Conservation (phyloP, 2,888 invertebrate genomes). For the Limnephilus marmoratus region DNA sequence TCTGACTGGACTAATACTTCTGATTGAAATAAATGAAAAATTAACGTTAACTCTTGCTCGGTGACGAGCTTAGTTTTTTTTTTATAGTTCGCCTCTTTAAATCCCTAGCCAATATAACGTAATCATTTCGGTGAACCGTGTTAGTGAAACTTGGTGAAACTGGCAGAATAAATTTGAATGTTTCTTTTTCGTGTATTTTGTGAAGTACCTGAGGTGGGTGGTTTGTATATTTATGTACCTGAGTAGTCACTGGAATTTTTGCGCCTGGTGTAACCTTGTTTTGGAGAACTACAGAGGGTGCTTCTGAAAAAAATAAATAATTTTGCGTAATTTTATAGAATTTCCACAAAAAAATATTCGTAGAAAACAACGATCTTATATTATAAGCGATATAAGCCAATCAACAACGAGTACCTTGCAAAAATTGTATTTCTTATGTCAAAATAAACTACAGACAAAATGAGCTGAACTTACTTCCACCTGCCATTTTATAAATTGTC, state of each 20-base stretch:
- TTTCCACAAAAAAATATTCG: neutral
- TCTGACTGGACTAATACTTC: no score
- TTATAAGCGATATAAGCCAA: no score
- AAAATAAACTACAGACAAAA: neutral
- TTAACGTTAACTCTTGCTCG: neutral
- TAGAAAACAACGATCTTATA: neutral
- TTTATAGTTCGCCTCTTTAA: neutral
- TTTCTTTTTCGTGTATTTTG: neutral
- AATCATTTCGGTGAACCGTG: neutral
- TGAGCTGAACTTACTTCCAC: neutral
- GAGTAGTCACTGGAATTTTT: constrained; percentile 18
- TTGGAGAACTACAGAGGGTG: neutral
- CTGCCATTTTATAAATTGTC: constrained; percentile 6
- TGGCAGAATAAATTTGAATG: neutral
- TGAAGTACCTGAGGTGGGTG: neutral
- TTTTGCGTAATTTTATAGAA: neutral
- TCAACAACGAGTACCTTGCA: neutral
- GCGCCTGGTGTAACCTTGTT: neutral
- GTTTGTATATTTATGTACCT: neutral
- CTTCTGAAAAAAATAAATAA: neutral
- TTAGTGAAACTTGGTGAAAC: neutral
- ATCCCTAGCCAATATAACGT: neutral
- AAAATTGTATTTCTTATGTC: constrained; percentile 8
- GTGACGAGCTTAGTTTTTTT: no score
- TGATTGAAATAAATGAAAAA: no score